Base-by-base conservation (phyloP, 2,113 vertebrate species). In the Rhabdornis inornatus region DNA sequence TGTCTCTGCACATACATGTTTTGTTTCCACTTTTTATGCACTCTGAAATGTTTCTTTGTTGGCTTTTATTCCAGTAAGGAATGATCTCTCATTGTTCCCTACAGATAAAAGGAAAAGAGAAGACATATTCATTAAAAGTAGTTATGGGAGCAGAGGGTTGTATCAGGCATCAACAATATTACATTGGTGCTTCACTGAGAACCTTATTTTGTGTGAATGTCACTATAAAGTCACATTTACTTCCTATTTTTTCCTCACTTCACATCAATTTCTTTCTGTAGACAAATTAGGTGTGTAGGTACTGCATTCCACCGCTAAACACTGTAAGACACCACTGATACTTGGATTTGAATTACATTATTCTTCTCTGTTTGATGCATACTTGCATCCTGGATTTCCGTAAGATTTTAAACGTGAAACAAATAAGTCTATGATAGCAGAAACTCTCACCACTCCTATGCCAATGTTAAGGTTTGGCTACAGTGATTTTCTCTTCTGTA, bases 401-500 rank as follows among this genome's bases (percentile, higher is more conserved):
- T 31, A 45, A 79, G 21, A 64, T 69, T 75, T 80, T 40, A 89
- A 85, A 71, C n/a, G 6, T 44, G 11, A 85, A 83, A 83, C 21
- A 69, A 64, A 0, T 13, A 64, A 70, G 13, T 15, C 35, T 8
- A 3, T 22, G n/a, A 47, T 8, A 79, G 4, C 25, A 75, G 47
- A 85, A 75, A 50, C 21, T 33, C 4, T 63, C 75, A 55, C 13
- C 1, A 22, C 56, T 78, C 49, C 37, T 39, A 21, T 8, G 39
- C 20, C 2, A 8, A 12, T 8, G 4, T 19, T 39, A 78, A 49
- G 33, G 35, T 66, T 71, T 47, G 21, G 20, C 47, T 80, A 42
- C 33, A 47, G 13, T 0, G 0, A n/a, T 33, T 84, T 83, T 23
- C n/a, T 65, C 16, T 59, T 83, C 47, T 30, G 5, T n/a, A 0